Evolutionary conservation across 1,140 invertebrate species (phyloP).

Genomic region (Pogonus chalceus): DNA sequence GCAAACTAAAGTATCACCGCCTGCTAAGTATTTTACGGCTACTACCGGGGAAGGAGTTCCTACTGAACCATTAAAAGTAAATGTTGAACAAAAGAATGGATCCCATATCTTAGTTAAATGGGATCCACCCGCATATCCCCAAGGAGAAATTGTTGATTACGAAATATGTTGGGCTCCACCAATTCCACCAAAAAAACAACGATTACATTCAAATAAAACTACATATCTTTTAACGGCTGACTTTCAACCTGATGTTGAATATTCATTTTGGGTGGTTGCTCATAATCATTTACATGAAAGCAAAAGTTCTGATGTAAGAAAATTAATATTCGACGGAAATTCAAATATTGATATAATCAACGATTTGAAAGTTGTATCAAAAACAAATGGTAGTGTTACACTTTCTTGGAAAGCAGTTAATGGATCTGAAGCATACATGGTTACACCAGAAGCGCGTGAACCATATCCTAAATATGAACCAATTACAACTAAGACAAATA

Average conservation of each 20-base stretch:
- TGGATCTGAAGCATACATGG: slow-evolving; percentile 50
- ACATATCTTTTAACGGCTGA: slow-evolving; percentile 41
- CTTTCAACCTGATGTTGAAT: slow-evolving; percentile 51
- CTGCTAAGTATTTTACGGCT: slow-evolving; percentile 46
- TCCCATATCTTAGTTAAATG: slow-evolving; percentile 55
- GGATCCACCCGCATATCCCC: slow-evolving; percentile 50
- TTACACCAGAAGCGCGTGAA: slow-evolving; percentile 38
- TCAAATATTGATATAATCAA: slow-evolving; percentile 50
- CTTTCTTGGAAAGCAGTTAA: slow-evolving; percentile 50
- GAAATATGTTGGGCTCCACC: slow-evolving; percentile 41
- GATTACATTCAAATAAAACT: slow-evolving; percentile 34
- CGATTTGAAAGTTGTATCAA: slow-evolving; percentile 40
- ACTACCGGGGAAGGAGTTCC: slow-evolving; percentile 56
- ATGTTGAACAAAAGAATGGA: slow-evolving; percentile 50
- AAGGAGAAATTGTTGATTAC: slow-evolving; percentile 55
- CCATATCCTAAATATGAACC: slow-evolving; percentile 40
- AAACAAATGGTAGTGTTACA: slow-evolving; percentile 40
- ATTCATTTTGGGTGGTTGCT: slow-evolving; percentile 67
- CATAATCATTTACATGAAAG: slow-evolving; percentile 50
- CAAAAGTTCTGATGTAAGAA: slow-evolving; percentile 42
- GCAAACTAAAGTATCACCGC: slow-evolving; percentile 41
- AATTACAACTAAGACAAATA: slow-evolving; percentile 31
- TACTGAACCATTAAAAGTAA: slow-evolving; percentile 51
- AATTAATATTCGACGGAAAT: slow-evolving; percentile 47
- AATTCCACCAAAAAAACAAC: slow-evolving; percentile 24